Evolutionary conservation across 1,140 invertebrate genomes (phyloP).

Genomic region (Asbolus verrucosus): DNA sequence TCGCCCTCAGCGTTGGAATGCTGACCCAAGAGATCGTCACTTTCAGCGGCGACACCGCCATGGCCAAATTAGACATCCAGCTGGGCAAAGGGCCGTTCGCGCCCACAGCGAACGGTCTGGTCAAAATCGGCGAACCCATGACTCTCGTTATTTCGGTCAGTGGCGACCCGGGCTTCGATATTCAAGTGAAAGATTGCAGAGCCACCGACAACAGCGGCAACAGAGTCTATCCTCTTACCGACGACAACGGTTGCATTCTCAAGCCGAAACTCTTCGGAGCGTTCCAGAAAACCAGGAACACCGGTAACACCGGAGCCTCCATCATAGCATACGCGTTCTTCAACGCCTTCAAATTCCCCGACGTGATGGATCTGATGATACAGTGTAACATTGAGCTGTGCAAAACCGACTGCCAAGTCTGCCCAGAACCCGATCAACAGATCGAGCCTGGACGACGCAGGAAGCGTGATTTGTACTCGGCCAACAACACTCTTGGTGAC

Average conservation of each 20-base stretch:
- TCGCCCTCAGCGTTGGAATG: conserved; percentile 83
- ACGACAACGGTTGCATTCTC: conserved; percentile 81
- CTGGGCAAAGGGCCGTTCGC: conserved; percentile 83
- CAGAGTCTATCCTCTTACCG: conserved; percentile 78
- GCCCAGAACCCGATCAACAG: conserved; percentile 75
- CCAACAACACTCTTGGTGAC: conserved; percentile 68
- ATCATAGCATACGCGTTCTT: conserved; percentile 85
- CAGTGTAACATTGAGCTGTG: conserved; percentile 89
- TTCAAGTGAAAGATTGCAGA: conserved; percentile 82
- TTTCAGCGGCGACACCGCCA: conserved; percentile 85
- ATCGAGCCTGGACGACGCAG: conserved; percentile 72
- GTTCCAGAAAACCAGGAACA: conserved; percentile 83
- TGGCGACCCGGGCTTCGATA: conserved; percentile 83
- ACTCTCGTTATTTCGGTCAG: conserved; percentile 85
- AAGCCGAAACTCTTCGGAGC: conserved; percentile 86
- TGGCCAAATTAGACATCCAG: conserved; percentile 84
- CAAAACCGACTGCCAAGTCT: conserved; percentile 82
- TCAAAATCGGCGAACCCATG: conserved; percentile 86
- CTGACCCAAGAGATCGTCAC: conserved; percentile 83
- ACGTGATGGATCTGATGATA: conserved; percentile 86
- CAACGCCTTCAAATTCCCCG: conserved; percentile 90
- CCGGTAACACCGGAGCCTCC: conserved; percentile 77
- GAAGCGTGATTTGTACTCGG: conserved; percentile 66
- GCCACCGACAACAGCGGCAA: conserved; percentile 76
- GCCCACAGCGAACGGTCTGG: conserved; percentile 78